Conservation (phyloP, 2,888 invertebrate species). For the Drosophila mimica region DNA sequence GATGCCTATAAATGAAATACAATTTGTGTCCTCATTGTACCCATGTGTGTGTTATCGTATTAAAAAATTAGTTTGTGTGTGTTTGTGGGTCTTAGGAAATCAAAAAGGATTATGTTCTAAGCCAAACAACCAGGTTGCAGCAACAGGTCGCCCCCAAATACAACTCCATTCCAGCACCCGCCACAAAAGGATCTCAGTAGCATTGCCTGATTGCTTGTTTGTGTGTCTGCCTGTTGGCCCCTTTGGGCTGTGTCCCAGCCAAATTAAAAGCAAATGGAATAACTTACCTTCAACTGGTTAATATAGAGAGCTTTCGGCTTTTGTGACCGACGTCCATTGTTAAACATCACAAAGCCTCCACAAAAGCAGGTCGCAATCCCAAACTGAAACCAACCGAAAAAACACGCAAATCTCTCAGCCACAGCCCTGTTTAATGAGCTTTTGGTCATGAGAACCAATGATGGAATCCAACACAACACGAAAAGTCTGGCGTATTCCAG, state of each 20-base stretch:
- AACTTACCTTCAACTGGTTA: conserved; percentile 63
- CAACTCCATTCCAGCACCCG: conserved; percentile 8
- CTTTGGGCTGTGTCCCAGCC: conserved; percentile 17
- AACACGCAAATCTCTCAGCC: conserved; percentile 38
- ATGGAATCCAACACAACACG: conserved; percentile 8
- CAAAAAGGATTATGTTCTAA: conserved; percentile 66
- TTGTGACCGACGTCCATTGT: conserved; percentile 62
- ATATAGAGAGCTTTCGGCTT: conserved; percentile 48
- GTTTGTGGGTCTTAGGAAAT: conserved; percentile 58
- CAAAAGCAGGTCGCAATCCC: conserved; percentile 13
- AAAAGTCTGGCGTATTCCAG: background rate
- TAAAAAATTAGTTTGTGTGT: conserved; percentile 70
- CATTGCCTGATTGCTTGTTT: conserved; percentile 34
- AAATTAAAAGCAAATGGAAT: conserved; percentile 77
- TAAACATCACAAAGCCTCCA: conserved; percentile 40
- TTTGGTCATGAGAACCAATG: background rate
- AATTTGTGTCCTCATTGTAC: conserved; percentile 33
- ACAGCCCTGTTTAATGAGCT: conserved; percentile 9
- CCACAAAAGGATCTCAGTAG: conserved; percentile 43
- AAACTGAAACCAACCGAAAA: conserved; percentile 24
- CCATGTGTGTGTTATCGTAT: conserved; percentile 34
- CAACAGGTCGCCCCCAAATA: conserved; percentile 63
- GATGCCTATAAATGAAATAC: conserved; percentile 27
- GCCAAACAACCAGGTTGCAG: conserved; percentile 30
- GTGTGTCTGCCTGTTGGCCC: background rate